Evolutionary conservation across 2,113 vertebrate species (phyloP).

Genomic region (Phyllostomus hastatus): DNA sequence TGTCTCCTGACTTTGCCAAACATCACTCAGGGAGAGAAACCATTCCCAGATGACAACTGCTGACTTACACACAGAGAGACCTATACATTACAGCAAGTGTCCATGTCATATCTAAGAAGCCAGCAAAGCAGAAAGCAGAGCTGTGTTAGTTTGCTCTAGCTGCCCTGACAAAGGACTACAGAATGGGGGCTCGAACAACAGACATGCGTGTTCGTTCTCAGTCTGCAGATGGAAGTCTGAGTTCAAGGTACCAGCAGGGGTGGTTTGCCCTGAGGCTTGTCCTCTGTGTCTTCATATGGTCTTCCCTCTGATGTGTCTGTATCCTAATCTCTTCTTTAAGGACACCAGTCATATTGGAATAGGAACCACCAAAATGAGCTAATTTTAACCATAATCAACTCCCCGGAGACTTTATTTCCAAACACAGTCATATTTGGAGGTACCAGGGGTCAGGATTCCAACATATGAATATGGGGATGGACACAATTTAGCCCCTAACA

Average conservation of each 20-base stretch:
- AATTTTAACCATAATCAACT: background rate
- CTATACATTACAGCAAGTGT: rapidly evolving
- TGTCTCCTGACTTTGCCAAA: background rate
- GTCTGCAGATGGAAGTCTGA: background rate
- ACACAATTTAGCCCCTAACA: background rate
- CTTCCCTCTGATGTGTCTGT: too few species aligned
- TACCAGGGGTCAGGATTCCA: background rate
- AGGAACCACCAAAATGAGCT: background rate
- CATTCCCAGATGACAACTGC: background rate
- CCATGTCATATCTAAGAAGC: background rate
- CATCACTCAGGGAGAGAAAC: rapidly evolving
- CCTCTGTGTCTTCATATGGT: rapidly evolving
- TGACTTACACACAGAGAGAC: background rate
- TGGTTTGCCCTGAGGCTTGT: background rate
- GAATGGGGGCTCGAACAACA: background rate
- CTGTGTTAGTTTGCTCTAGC: background rate
- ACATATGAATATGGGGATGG: background rate
- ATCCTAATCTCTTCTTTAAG: background rate
- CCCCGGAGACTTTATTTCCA: background rate
- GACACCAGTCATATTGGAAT: too few species aligned
- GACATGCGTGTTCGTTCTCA: background rate
- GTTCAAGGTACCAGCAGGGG: background rate
- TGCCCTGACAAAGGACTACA: too few species aligned
- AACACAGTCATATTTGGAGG: background rate
- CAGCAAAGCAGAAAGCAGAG: background rate